Conservation (phyloP, 2,113 vertebrate species). For the Sorex araneus region DNA sequence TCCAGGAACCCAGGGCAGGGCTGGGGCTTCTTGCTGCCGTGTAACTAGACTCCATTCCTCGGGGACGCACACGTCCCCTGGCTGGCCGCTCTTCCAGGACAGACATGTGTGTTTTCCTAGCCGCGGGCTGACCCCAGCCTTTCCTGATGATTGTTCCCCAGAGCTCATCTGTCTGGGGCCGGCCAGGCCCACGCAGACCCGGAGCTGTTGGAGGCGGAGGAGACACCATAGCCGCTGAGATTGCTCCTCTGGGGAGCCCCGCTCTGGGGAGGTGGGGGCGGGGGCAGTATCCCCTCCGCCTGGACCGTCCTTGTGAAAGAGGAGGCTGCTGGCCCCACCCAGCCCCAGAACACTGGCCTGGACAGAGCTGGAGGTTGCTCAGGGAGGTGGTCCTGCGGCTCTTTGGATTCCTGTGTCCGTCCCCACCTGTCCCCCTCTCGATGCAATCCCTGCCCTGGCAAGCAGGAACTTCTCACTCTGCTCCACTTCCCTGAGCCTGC, state of each 20-base stretch:
- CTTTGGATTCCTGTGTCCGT: background rate
- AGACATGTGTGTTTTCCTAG: background rate
- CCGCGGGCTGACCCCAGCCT: background rate
- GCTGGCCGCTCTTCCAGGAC: background rate
- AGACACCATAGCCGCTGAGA: background rate
- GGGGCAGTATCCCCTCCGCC: background rate
- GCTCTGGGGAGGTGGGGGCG: background rate
- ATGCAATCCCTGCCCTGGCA: too few relatives aligned
- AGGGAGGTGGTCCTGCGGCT: background rate
- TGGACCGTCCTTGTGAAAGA: background rate
- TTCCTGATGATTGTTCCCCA: background rate
- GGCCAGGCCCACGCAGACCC: background rate
- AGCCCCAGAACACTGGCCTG: background rate
- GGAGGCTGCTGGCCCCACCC: background rate
- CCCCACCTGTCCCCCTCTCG: background rate
- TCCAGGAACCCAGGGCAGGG: background rate
- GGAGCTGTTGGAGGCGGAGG: background rate
- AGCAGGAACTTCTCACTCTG: too few relatives aligned
- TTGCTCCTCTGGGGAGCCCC: background rate
- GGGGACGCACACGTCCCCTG: background rate
- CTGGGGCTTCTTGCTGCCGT: background rate
- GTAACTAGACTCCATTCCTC: background rate
- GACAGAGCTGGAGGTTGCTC: background rate
- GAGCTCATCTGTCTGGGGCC: background rate
- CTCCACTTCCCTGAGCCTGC: too few relatives aligned